Base-by-base conservation (phyloP, 1,140 invertebrate species). In the Cotesia vestalis region DNA sequence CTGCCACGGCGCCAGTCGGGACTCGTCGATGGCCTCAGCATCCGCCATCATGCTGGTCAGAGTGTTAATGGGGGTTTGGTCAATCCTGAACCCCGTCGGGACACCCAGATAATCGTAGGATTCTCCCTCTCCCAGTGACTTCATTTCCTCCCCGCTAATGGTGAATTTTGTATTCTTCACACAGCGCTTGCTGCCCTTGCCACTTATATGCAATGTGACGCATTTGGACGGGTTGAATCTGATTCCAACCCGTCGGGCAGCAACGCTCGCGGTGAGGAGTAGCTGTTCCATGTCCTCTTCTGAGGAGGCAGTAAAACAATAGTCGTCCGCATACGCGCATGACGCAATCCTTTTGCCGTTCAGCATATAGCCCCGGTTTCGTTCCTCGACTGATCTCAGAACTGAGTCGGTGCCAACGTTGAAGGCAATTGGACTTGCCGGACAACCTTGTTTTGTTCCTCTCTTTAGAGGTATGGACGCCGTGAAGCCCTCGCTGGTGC, bases 1-100 rank as follows among this genome's bases (percentile, higher is more conserved):
- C 73, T 86, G 83, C 82, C 86, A 86, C 0, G 83, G 83, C 1
- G 83, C 80, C 0, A 85, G 79, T 0, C 78, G 62, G 1, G 77
- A 78, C 0, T n/a, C 4, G 67, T 81, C 73, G 0, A 84, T 36
- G 4, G 27, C 52, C 0, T 11, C 9, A 0, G 80, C 62, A 8
- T 83, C 76, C 1, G 46, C 46, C 3, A 69, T n/a, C 61, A 80
- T 64, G 0, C 63, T 51, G 0, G 68, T 67, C 0, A 83, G 67
- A 6, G 77, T 74, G 1, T 61, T 34, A 14, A 69, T n/a, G n/a
- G n/a, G n/a, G n/a, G n/a, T n/a, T n/a, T n/a, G n/a, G n/a, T n/a
- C n/a, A n/a, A n/a, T n/a, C n/a, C n/a, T n/a, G n/a, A n/a, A n/a
- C n/a, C n/a, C n/a, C n/a, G n/a, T n/a, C n/a, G n/a, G n/a, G n/a